These are phyloP conservation scores for Corbicula japonica DNA, from an alignment of 2,888 invertebrate species.

Conservation along the genomic window DNA sequence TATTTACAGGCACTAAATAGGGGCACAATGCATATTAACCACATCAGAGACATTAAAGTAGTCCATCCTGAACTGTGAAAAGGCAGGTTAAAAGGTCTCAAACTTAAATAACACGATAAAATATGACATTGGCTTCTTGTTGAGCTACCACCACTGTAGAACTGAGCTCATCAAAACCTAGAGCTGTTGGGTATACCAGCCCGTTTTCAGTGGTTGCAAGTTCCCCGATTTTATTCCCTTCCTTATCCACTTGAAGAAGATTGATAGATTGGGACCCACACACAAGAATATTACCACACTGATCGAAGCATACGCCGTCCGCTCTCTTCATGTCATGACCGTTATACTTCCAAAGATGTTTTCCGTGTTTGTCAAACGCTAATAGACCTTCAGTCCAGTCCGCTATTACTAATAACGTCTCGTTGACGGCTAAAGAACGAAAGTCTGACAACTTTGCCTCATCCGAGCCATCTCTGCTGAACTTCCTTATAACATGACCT, in stretches of 20 bases:
- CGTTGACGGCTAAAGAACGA: background rate
- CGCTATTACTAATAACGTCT: slow-evolving; percentile 1
- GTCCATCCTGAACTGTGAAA: too few relatives aligned
- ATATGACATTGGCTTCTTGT: slow-evolving; percentile 5
- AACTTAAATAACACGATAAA: slow-evolving; percentile 6
- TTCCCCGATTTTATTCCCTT: slow-evolving; percentile 1
- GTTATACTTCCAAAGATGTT: slow-evolving; percentile 12
- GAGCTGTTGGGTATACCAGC: slow-evolving; percentile 12
- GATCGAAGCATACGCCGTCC: slow-evolving; percentile 8
- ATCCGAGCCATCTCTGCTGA: background rate
- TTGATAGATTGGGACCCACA: slow-evolving; percentile 26
- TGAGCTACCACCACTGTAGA: slow-evolving; percentile 5
- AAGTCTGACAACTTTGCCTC: slow-evolving; percentile 6
- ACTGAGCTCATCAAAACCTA: slow-evolving; percentile 9
- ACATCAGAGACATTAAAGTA: too few relatives aligned
- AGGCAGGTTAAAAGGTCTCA: too few relatives aligned
- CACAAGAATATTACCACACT: slow-evolving; percentile 6
- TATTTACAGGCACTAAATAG: too few relatives aligned
- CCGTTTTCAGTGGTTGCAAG: slow-evolving; percentile 12
- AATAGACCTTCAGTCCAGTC: slow-evolving; percentile 18
- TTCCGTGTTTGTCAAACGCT: slow-evolving; percentile 21
- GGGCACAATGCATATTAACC: too few relatives aligned
- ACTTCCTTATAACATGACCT: slow-evolving; percentile 4
- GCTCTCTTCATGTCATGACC: background rate
- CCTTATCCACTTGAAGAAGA: slow-evolving; percentile 3